Base-by-base conservation (phyloP, 2,113 vertebrate species). In the Crypturellus undulatus region DNA sequence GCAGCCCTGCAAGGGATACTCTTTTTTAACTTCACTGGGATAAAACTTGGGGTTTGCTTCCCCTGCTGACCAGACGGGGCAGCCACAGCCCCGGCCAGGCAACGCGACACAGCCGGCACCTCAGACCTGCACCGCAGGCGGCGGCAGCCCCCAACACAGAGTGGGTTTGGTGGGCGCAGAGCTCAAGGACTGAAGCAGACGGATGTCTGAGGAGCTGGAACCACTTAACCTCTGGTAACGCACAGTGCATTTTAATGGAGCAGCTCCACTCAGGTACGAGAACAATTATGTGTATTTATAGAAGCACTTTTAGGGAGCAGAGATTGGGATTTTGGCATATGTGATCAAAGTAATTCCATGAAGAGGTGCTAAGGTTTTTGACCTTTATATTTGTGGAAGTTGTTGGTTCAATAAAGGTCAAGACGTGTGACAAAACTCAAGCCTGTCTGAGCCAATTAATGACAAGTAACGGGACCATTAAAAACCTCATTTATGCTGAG, bases 381-480 rank as follows among this genome's bases (percentile, higher is more conserved):
- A 96, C 87, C 94, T 97, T 97, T 95, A 34, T 92, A 81, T 93
- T 91, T 91, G 89, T 83, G 65, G 95, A 42, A 96, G 94, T 76
- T 90, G 79, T 95, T 94, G 83, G 79, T 93, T 96, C 89, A 93
- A 92, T 94, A 96, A 96, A 96, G 94, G 87, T 92, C 80, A 92
- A 95, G 79, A 85, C 73, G 76, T 90, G 65, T 91, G 88, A 95
- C 78, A 96, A 95, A 96, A 95, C 84, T 87, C 89, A 94, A 93
- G 87, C 83, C 90, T 94, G 91, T 95, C 95, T 94, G 79, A 97
- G 80, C 90, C 94, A 97, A 96, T 96, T 97, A 96, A 96, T 85
- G 59, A 89, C 90, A 95, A 93, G 84, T 84, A 95, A 95, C 76
- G 64, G 93, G 78, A 82, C 87, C 92, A 95, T 96, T 93, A 94